A percentile compares a stretch with the other conserved stretches of the same genome.
These are phyloP conservation scores for Aradophagus sp. DNA, from an alignment of 1,140 invertebrate genomes.

Conservation along the genomic window DNA sequence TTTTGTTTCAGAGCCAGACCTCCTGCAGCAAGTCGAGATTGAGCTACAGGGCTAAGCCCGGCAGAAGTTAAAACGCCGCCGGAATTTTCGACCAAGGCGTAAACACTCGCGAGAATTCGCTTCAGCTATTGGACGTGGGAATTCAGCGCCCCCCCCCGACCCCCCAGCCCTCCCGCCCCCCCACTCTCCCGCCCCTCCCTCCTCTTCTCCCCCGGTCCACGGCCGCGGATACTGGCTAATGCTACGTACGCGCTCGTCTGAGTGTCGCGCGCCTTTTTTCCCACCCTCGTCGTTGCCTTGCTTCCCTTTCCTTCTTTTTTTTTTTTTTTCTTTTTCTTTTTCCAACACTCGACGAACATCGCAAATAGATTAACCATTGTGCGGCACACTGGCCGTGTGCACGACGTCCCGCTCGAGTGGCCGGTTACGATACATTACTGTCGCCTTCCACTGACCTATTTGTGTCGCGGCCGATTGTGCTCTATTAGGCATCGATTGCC, in stretches of 20 bases:
- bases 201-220: slow-evolving; percentile 64
- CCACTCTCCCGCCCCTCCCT: slow-evolving; percentile 72
- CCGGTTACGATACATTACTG: slow-evolving; percentile 3
- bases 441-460: slow-evolving; percentile 31
- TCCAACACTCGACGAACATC: slow-evolving; percentile 24
- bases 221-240: slow-evolving; percentile 59
- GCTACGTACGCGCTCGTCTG: slow-evolving; percentile 35
- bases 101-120: slow-evolving; percentile 36
- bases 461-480: slow-evolving; percentile 21
- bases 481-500: slow-evolving; percentile 10
- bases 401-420: slow-evolving; percentile 15
- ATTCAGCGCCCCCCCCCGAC: too few species aligned
- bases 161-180: too few species aligned
- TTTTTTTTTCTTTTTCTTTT: slow-evolving; percentile 12
- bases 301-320: slow-evolving; percentile 1
- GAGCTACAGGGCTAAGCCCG: slow-evolving; percentile 64
- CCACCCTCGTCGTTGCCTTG: neutral
- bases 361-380: slow-evolving; percentile 30
- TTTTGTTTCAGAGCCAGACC: slow-evolving; percentile 71
- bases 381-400: too few species aligned
- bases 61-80: slow-evolving; percentile 2
- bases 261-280: slow-evolving; percentile 25
- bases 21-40: slow-evolving; percentile 71
- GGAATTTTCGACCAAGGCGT: slow-evolving; percentile 23
- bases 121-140: too few species aligned